These are phyloP conservation scores for Philopotamus ludificatus DNA, from an alignment of 1,140 invertebrate genomes.

Conservation along the genomic window DNA sequence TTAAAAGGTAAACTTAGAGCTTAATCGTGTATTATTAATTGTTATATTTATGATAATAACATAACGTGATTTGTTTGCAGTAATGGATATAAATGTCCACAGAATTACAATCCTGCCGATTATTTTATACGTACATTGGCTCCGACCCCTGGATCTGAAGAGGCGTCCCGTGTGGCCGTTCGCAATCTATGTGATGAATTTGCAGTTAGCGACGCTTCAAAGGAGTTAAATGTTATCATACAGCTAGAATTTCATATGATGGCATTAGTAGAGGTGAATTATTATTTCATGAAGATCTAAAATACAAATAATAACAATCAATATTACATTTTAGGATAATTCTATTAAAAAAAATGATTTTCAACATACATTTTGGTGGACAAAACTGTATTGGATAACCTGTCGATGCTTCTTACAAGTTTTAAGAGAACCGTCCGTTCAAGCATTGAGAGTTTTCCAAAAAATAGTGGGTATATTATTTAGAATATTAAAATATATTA, in stretches of 20 bases:
- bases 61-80: constrained; percentile 50
- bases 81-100: constrained; percentile 74
- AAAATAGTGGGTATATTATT: constrained; percentile 65
- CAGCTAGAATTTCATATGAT: constrained; percentile 67
- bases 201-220: constrained; percentile 70
- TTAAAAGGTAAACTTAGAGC: constrained; percentile 69
- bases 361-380: constrained; percentile 60
- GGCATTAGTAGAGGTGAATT: constrained; percentile 46
- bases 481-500: background rate
- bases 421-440: constrained; percentile 70
- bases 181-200: constrained; percentile 76
- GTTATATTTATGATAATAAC: no score
- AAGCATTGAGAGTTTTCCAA: constrained; percentile 68
- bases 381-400: constrained; percentile 67
- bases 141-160: constrained; percentile 73
- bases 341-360: constrained; percentile 43
- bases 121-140: constrained; percentile 86
- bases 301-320: constrained; percentile 29
- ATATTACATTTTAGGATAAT: constrained; percentile 24
- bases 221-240: constrained; percentile 70
- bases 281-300: constrained; percentile 45
- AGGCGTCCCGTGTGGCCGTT: constrained; percentile 62
- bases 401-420: constrained; percentile 68
- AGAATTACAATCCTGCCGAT: constrained; percentile 90
- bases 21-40: no score